Base-by-base conservation (phyloP, 1,140 invertebrate genomes). In the Leguminivora glycinivorella region DNA sequence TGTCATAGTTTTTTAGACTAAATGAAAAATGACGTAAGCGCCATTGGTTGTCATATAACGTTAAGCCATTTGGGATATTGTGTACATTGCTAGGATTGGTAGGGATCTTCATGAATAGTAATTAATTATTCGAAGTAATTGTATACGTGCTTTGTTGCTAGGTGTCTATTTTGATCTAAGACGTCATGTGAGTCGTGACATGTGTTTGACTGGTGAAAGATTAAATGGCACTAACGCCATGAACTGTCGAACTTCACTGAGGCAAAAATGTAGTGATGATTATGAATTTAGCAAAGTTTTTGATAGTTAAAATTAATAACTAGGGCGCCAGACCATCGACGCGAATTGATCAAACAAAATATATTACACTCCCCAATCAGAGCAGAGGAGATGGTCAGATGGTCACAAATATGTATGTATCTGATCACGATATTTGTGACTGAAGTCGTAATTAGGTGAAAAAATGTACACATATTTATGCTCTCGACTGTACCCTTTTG, bases 151-250 rank as follows among this genome's bases (percentile, higher is more conserved):
- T 9, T 4, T 19, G 6, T 52, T 52, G 47, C 47, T 52, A 52
- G 47, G 47, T n/a, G 19, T 52, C 17, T 52, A 52, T 52, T 52
- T 52, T 22, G 47, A 52, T 43, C 40, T 12, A 43, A 43, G 40
- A 7, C n/a, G 40, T 1, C n/a, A n/a, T 43, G 38, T 40, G 14
- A 43, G n/a, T 22, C 47, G 19, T 52, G 19, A 22, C 47, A 52
- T 52, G 47, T 52, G 47, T 52, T 22, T 52, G 7, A 19, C 7
- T 3, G 19, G 9, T 52, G 47, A 22, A 22, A 52, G 10, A 14
- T 22, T 22, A 52, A 52, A 22, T 52, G 19, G 47, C 6, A 22
- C 10, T 17, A 22, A n/a, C 19, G 19, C 17, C 6, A 22, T 22
- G 47, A 22, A n/a, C 19, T 22, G 2, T 22, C 7, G 22, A 17